phyloP scores from a whole-genome alignment of 2,888 invertebrate genomes.

The Adelphocoris suturalis region DNA sequence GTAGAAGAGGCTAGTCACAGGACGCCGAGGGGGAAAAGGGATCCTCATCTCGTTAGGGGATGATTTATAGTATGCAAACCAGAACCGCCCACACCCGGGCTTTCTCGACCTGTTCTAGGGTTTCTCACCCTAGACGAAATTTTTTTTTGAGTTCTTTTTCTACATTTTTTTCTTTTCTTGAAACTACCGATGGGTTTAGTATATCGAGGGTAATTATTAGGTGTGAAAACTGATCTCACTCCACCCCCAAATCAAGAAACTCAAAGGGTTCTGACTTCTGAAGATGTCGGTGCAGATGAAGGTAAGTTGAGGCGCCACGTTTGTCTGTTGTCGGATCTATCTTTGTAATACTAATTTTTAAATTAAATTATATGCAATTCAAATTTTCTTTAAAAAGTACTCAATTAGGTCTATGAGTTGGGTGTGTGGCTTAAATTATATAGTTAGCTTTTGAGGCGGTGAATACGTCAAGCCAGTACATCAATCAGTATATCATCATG shows the following conservation, averaged over 20 bases:
- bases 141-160: neutral
- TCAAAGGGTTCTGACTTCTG: slow-evolving; percentile 23
- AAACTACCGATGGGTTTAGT: slow-evolving; percentile 28
- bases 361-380: no score
- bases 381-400: no score
- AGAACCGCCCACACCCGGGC: neutral
- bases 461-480: no score
- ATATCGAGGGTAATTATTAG: slow-evolving; percentile 33
- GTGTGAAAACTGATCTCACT: slow-evolving; percentile 25
- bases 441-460: no score
- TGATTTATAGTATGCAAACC: slow-evolving; percentile 39
- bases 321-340: neutral
- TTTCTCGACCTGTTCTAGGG: neutral
- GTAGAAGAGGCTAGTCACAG: neutral
- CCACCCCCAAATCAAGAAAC: neutral
- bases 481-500: no score
- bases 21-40: neutral
- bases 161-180: neutral
- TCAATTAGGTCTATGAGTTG: no score
- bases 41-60: slow-evolving; percentile 6
- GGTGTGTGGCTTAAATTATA: no score
- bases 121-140: neutral
- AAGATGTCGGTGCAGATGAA: neutral
- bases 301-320: neutral
- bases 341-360: no score